Percentiles rank a stretch among this genome's conserved stretches.
phyloP scores from a whole-genome alignment of 1,140 invertebrate genomes.

The Pteromalus puparum region DNA sequence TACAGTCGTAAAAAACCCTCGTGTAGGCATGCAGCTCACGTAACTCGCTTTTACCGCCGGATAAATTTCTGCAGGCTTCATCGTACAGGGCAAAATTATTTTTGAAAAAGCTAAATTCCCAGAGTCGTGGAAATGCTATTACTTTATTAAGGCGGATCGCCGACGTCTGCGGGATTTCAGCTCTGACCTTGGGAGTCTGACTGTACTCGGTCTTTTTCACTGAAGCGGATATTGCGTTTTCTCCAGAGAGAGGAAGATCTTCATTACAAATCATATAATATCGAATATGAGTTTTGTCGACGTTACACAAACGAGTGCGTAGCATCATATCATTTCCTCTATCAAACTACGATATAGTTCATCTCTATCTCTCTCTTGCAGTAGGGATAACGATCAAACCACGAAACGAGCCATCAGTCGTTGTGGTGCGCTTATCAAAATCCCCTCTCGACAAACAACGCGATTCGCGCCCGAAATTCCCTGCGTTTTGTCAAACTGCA shows the following conservation, averaged over 20 bases:
- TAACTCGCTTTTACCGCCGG: not conserved
- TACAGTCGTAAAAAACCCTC: not conserved
- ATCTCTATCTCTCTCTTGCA: too few species aligned
- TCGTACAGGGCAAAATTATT: not conserved
- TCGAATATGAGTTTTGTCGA: too few species aligned
- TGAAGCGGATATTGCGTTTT: not conserved
- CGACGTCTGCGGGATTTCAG: not conserved
- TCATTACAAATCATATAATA: too few species aligned
- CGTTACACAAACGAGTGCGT: too few species aligned
- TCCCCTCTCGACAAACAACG: too few species aligned
- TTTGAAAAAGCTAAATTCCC: not conserved
- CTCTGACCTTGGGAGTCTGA: not conserved
- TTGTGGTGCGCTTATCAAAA: too few species aligned
- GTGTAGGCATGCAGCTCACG: not conserved
- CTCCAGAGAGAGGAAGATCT: not conserved
- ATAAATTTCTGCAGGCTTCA: not conserved
- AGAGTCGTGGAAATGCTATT: not conserved
- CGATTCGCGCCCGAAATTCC: too few species aligned
- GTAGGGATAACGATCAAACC: too few species aligned
- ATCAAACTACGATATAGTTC: too few species aligned
- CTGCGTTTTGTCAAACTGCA: not conserved
- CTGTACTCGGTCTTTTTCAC: not conserved
- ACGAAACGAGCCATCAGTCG: too few species aligned
- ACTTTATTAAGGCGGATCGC: not conserved
- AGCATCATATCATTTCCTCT: too few species aligned